Conservation (phyloP, 2,888 invertebrate species). For the Prionchulus punctatus region DNA sequence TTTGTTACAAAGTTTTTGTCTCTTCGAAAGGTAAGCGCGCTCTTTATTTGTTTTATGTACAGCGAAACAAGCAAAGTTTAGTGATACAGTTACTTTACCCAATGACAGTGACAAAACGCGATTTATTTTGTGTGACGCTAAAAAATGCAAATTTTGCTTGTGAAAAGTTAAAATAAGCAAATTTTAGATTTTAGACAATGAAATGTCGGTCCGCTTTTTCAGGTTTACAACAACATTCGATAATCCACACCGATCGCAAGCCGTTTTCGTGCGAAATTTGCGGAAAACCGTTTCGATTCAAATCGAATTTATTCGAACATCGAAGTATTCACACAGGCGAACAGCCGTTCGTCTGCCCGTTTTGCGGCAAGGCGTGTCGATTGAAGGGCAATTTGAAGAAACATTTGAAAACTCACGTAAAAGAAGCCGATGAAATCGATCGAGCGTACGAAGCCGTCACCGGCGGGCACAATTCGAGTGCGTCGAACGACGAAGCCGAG, state of each 20-base stretch:
- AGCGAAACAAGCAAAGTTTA: too few relatives aligned
- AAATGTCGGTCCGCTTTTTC: too few relatives aligned
- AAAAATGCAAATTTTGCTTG: too few relatives aligned
- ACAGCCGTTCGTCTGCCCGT: conserved; percentile 25
- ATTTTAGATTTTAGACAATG: too few relatives aligned
- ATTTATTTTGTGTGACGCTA: too few relatives aligned
- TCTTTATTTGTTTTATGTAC: neutral
- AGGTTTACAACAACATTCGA: conserved; percentile 31
- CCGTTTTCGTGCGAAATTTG: conserved; percentile 30
- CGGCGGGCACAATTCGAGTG: neutral
- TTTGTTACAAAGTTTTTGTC: conserved; percentile 30
- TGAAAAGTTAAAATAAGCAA: too few relatives aligned
- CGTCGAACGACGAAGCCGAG: neutral
- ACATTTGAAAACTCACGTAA: conserved; percentile 30
- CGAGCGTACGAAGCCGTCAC: conserved; percentile 20
- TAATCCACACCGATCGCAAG: conserved; percentile 32
- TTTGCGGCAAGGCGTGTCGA: conserved; percentile 28
- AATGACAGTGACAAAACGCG: too few relatives aligned
- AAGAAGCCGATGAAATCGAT: conserved; percentile 29
- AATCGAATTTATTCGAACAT: conserved; percentile 32
- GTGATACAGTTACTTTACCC: too few relatives aligned
- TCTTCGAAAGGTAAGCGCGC: conserved; percentile 25
- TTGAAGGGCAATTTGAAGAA: conserved; percentile 30
- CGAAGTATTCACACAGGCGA: conserved; percentile 22
- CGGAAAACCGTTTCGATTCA: conserved; percentile 26